Conservation (phyloP, 2,888 invertebrate species). For the Ichneumoninae sp. region DNA sequence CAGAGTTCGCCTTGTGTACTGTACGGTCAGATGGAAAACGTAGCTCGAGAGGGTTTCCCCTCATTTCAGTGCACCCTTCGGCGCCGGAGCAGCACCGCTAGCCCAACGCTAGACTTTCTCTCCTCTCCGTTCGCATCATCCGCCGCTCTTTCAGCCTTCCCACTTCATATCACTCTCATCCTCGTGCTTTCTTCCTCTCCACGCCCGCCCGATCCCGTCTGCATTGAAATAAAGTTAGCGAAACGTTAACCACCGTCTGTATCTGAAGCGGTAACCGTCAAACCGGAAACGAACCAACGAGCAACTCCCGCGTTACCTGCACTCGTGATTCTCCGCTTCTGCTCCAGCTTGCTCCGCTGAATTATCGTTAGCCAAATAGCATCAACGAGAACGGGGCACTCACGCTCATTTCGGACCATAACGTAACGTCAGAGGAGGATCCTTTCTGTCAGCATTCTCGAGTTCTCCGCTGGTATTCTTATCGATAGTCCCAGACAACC, state of each 20-base stretch:
- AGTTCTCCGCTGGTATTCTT: background rate
- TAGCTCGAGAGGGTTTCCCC: constrained; percentile 46
- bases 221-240: constrained; percentile 74
- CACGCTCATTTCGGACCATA: background rate
- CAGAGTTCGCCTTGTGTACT: constrained; percentile 17
- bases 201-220: constrained; percentile 48
- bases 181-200: constrained; percentile 10
- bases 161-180: background rate
- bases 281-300: constrained; percentile 7
- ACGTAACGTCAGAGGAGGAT: background rate
- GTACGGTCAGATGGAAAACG: constrained; percentile 35
- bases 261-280: constrained; percentile 4
- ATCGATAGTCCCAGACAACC: background rate
- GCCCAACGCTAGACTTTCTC: background rate
- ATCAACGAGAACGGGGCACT: background rate
- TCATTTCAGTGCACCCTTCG: constrained; percentile 32
- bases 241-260: constrained; percentile 68
- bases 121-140: background rate
- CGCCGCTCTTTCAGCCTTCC: background rate
- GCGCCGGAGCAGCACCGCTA: background rate
- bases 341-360: background rate
- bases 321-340: constrained; percentile 13
- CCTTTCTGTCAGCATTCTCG: background rate
- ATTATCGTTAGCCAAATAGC: background rate
- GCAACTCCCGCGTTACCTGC: constrained; percentile 15